Evolutionary conservation across 2,113 vertebrate genomes (phyloP).

Genomic region (Ornithorhynchus anatinus): DNA sequence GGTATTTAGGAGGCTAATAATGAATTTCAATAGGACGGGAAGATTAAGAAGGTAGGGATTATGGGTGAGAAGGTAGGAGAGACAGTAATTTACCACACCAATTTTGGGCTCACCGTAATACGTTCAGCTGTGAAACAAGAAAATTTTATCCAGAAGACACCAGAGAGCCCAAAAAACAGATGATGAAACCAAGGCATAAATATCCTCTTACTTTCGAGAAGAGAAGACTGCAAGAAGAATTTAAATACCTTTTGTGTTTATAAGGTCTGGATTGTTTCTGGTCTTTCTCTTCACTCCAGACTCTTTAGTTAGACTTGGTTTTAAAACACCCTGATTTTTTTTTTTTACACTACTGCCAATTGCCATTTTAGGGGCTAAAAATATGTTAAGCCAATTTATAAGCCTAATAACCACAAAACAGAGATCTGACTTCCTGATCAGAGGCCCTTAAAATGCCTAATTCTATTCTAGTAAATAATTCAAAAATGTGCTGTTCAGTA

Average conservation of each 20-base stretch:
- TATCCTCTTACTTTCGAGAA: conserved; percentile 5
- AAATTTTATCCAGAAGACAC: conserved; percentile 16
- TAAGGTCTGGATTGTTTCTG: background rate
- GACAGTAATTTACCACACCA: conserved; percentile 37
- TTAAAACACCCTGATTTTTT: background rate
- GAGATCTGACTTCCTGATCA: background rate
- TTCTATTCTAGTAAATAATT: conserved; percentile 12
- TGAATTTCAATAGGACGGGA: background rate
- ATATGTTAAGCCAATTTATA: background rate
- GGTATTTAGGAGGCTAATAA: conserved; percentile 15
- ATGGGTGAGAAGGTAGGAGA: background rate
- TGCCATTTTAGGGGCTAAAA: background rate
- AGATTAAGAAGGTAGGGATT: background rate
- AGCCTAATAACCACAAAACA: background rate
- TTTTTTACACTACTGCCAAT: no score
- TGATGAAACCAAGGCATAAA: background rate
- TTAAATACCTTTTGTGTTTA: background rate
- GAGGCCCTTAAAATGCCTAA: conserved; percentile 1
- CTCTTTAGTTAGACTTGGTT: background rate
- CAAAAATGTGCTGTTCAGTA: background rate
- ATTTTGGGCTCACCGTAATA: conserved; percentile 43
- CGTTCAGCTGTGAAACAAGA: background rate
- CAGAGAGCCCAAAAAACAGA: conserved; percentile 7
- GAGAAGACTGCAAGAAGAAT: conserved; percentile 10
- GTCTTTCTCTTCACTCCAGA: background rate